Evolutionary conservation across 2,888 invertebrate species (phyloP), one percentile per base, ranked within the genome.

Genomic region (Apamea epomidion): DNA sequence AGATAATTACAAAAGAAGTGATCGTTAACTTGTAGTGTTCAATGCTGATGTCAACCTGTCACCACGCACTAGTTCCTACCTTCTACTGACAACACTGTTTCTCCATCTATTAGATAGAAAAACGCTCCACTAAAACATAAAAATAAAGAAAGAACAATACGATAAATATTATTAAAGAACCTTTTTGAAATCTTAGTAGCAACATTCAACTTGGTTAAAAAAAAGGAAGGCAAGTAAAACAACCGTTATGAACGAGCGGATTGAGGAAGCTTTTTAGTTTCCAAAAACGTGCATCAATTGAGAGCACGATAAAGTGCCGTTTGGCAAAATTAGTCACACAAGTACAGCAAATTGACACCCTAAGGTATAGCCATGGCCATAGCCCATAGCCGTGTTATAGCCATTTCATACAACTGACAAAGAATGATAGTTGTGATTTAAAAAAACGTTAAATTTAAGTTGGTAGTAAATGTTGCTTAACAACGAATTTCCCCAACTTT

Each of bases 241-340:
- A 58, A 81, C 58, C 42, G 74, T 60, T 67, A 60, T 60, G n/a
- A 74, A 51, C 32, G 42, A 10, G 58, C 29, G 48, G 29, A 51
- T 42, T 60, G n/a, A n/a, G 67, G 29, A 21, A 67, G 42, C 21
- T 81, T 51, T n/a, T 37, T 51, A 51, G 42, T 82, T 60, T 51
- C 51, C 42, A 60, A 74, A 81, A 80, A 42, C 25, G 45, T 78
- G 77, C 21, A 77, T n/a, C 10, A 16, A 67, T 67, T 32, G 37
- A 76, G 42, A 64, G 37, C 58, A 65, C 37, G 42, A 67, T 21
- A 45, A 54, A 73, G 42, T 60, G 32, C 16, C 16, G 32, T 16
- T 51, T 51, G 48, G 42, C 54, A 60, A n/a, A 48, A 48, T 16
- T 16, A 48, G 42, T 42, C 42, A 42, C 42, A 42, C 6, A 42